phyloP scores from a whole-genome alignment of 2,797 vertebrate genomes.

The Protonibea diacanthus region DNA sequence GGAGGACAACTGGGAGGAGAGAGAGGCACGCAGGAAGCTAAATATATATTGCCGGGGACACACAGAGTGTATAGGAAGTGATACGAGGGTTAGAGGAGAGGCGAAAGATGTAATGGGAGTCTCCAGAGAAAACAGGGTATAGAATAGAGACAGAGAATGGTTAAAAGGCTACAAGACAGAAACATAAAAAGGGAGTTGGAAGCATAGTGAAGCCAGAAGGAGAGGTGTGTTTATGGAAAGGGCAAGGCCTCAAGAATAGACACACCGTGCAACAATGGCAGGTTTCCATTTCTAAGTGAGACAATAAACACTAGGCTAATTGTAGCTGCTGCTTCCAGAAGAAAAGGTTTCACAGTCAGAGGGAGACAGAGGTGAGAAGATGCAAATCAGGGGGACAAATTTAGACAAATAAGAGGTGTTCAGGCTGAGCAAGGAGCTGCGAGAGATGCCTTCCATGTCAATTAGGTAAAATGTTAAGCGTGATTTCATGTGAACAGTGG shows the following conservation, averaged over 20 bases:
- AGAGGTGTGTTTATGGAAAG: constrained; percentile 32
- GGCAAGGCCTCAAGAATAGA: constrained; percentile 14
- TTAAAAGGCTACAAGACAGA: constrained; percentile 33
- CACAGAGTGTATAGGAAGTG: constrained; percentile 22
- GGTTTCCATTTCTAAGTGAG: neutral
- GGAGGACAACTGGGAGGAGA: constrained; percentile 22
- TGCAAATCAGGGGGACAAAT: constrained; percentile 39
- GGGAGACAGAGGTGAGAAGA: constrained; percentile 14
- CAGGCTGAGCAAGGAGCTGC: constrained; percentile 13
- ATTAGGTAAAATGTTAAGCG: constrained; percentile 40
- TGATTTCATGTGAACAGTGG: constrained; percentile 35
- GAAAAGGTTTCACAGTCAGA: constrained; percentile 8
- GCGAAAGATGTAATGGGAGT: neutral
- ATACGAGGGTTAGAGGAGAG: constrained; percentile 25
- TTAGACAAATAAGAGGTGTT: constrained; percentile 22
- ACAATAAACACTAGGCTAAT: neutral
- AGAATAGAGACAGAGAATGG: constrained; percentile 15
- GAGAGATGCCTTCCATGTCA: constrained; percentile 32
- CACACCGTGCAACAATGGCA: constrained; percentile 11
- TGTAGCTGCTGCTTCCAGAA: constrained; percentile 14
- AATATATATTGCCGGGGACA: constrained; percentile 25
- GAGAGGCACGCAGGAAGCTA: constrained; percentile 24
- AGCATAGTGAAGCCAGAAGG: constrained; percentile 10
- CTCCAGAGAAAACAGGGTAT: constrained; percentile 13
- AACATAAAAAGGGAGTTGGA: constrained; percentile 2